Evolutionary conservation across 2,113 vertebrate species (phyloP).

Genomic region (Acrocephalus arundinaceus): DNA sequence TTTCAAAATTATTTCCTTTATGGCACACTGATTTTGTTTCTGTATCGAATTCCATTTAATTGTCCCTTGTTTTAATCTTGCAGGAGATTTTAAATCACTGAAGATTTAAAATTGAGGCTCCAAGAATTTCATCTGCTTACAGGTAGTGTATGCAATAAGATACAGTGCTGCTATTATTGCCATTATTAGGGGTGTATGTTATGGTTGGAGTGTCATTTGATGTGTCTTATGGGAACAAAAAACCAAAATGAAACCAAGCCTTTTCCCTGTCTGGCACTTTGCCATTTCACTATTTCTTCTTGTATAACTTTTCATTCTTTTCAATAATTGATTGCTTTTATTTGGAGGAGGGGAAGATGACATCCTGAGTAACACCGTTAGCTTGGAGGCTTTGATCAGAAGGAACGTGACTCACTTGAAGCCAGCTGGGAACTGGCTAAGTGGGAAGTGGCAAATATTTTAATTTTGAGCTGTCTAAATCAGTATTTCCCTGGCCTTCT

Average conservation of each 20-base stretch:
- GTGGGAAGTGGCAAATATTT: background rate
- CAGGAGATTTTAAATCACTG: slow-evolving; percentile 25
- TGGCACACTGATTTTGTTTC: slow-evolving; percentile 21
- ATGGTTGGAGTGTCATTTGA: background rate
- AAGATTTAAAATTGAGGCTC: background rate
- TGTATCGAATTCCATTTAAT: slow-evolving; percentile 1
- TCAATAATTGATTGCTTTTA: background rate
- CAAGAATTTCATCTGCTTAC: background rate
- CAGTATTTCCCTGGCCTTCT: slow-evolving; percentile 24
- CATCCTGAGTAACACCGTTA: background rate
- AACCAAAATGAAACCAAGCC: slow-evolving; percentile 1
- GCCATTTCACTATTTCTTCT: background rate
- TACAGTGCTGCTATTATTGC: background rate
- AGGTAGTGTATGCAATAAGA: background rate
- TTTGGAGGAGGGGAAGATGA: background rate
- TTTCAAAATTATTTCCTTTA: background rate
- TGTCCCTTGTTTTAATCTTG: background rate
- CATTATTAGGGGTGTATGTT: slow-evolving; percentile 21
- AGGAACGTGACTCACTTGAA: background rate
- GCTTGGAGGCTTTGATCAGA: background rate
- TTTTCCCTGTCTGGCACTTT: background rate
- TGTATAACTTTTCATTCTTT: background rate
- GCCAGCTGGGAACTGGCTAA: background rate
- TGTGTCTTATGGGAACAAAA: slow-evolving; percentile 6
- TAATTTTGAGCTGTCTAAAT: background rate